phyloP scores from a whole-genome alignment of 2,888 invertebrate genomes.

The Epistrophella euchroma region DNA sequence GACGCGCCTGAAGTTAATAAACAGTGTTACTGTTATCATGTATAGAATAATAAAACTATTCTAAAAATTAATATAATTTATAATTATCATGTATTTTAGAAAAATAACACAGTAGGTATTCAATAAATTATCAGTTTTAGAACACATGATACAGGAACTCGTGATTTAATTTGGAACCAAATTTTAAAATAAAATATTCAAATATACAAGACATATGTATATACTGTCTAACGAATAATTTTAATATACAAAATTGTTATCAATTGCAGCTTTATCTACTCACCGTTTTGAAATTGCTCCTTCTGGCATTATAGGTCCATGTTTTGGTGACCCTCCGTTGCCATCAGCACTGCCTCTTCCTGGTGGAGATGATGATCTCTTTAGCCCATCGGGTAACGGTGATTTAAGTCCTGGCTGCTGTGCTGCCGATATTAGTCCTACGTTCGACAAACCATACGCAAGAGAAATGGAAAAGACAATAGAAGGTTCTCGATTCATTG shows the following conservation, averaged over 20 bases:
- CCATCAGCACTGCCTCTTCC: constrained; percentile 88
- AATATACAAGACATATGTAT: too few species aligned
- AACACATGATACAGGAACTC: too few species aligned
- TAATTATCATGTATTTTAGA: too few species aligned
- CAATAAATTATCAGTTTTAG: too few species aligned
- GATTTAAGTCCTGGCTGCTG: constrained; percentile 85
- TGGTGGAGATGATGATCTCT: constrained; percentile 93
- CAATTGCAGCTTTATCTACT: constrained; percentile 83
- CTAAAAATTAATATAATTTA: too few species aligned
- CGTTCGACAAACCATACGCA: constrained; percentile 91
- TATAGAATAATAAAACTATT: too few species aligned
- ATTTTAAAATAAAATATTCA: too few species aligned
- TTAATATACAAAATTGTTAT: constrained; percentile 11
- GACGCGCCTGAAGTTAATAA: too few species aligned
- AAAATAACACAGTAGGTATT: too few species aligned
- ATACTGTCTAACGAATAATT: not conserved
- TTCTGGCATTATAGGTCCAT: constrained; percentile 86
- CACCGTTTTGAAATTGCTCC: constrained; percentile 88
- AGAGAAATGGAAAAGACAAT: constrained; percentile 96
- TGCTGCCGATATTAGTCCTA: constrained; percentile 89
- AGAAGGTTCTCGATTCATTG: constrained; percentile 96
- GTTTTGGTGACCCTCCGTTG: constrained; percentile 88
- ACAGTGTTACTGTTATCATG: too few species aligned
- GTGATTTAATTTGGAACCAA: too few species aligned
- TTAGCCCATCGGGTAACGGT: constrained; percentile 88